Conservation (phyloP, 2,888 invertebrate genomes). For the Polymixis flavicincta region DNA sequence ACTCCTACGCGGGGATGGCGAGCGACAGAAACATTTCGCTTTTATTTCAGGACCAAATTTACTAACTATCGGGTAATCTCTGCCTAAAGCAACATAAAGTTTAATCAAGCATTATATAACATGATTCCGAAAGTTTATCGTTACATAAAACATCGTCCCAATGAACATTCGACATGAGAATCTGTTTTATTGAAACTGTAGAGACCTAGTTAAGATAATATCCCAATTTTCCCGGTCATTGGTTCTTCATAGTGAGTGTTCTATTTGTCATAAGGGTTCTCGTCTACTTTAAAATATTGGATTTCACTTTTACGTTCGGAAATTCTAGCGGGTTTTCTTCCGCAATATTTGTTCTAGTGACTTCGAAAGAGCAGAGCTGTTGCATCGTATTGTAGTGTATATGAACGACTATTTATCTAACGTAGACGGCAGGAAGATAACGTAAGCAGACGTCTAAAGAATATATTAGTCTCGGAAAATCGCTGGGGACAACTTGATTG, state of each 20-base stretch:
- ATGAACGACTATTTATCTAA: slow-evolving; percentile 44
- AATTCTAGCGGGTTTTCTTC: slow-evolving; percentile 25
- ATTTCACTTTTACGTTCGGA: slow-evolving; percentile 42
- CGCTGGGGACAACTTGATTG: slow-evolving; percentile 73
- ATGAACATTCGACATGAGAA: slow-evolving; percentile 68
- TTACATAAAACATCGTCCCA: slow-evolving; percentile 41
- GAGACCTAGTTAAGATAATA: slow-evolving; percentile 72
- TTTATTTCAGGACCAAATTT: slow-evolving; percentile 42
- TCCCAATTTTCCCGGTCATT: slow-evolving; percentile 73
- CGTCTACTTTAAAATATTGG: slow-evolving; percentile 61
- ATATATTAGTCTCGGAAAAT: slow-evolving; percentile 59
- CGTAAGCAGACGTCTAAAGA: slow-evolving; percentile 51
- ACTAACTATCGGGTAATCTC: slow-evolving; percentile 31
- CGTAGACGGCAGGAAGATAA: slow-evolving; percentile 40
- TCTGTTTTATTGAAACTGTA: slow-evolving; percentile 67
- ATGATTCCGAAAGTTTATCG: slow-evolving; percentile 26
- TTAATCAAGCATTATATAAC: slow-evolving; percentile 23
- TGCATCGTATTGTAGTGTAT: slow-evolving; percentile 14
- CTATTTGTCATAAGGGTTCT: slow-evolving; percentile 65
- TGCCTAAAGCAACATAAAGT: slow-evolving; percentile 28
- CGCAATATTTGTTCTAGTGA: slow-evolving; percentile 17
- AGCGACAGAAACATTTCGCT: slow-evolving; percentile 30
- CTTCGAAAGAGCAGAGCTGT: slow-evolving; percentile 1
- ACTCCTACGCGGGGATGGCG: slow-evolving; percentile 28
- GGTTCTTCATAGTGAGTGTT: slow-evolving; percentile 69